Conservation (phyloP, 2,113 vertebrate genomes). For the Acanthisitta chloris region DNA sequence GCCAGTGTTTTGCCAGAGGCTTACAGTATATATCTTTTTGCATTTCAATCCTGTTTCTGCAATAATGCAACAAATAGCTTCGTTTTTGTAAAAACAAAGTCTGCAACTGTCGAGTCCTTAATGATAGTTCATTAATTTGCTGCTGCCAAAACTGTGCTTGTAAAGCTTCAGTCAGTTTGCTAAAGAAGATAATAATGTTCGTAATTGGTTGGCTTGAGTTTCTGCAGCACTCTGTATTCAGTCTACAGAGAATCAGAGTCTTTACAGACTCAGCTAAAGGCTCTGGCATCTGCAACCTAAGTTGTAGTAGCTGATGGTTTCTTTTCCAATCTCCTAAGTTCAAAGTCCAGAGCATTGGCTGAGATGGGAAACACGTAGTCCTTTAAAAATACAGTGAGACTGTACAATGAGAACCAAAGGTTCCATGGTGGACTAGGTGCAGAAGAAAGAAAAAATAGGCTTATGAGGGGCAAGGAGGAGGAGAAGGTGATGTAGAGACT, state of each 20-base stretch:
- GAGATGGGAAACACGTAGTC: background rate
- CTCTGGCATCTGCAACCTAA: background rate
- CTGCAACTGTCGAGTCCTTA: background rate
- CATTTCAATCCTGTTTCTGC: background rate
- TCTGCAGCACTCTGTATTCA: background rate
- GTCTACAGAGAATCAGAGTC: background rate
- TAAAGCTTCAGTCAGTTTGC: background rate
- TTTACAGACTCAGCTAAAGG: background rate
- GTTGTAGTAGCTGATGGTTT: background rate
- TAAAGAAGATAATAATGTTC: background rate
- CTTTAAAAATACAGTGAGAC: background rate
- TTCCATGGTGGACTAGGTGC: background rate
- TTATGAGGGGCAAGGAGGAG: background rate
- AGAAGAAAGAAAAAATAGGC: background rate
- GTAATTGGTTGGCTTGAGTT: constrained; percentile 4
- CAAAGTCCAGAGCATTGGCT: background rate
- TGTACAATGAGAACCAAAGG: no score
- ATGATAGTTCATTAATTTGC: background rate
- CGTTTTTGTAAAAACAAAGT: background rate
- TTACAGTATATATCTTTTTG: background rate
- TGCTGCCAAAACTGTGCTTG: constrained; percentile 10
- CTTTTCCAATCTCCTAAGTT: background rate
- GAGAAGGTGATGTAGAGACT: background rate
- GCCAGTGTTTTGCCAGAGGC: background rate
- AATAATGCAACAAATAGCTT: background rate